Evolutionary conservation across 2,888 invertebrate genomes (phyloP).

Genomic region (Venusia cambrica): DNA sequence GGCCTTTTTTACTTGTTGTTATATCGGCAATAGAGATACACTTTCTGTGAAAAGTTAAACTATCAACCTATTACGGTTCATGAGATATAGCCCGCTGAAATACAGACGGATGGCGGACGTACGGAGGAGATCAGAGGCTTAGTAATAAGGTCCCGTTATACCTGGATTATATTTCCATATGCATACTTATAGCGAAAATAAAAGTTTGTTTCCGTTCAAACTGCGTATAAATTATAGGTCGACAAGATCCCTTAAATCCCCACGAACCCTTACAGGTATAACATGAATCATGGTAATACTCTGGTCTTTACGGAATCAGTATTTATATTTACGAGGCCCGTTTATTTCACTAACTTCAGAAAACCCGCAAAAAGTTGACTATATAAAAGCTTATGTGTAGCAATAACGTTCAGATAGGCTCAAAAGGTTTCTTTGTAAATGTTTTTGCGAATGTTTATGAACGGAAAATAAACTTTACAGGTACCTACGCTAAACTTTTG

Average conservation of each 20-base stretch:
- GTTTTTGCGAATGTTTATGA: slow-evolving; percentile 15
- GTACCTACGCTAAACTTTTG: slow-evolving; percentile 2
- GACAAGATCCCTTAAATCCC: slow-evolving; percentile 13
- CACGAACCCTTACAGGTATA: slow-evolving; percentile 14
- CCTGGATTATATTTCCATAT: too few relatives aligned
- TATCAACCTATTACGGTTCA: too few relatives aligned
- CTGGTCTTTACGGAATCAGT: slow-evolving; percentile 38
- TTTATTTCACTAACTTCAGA: slow-evolving; percentile 44
- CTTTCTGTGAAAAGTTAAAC: too few relatives aligned
- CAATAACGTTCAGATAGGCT: slow-evolving; percentile 31
- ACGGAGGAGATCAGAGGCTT: too few relatives aligned
- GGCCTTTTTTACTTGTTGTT: too few relatives aligned
- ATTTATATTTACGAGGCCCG: slow-evolving; percentile 36
- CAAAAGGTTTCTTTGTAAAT: slow-evolving; percentile 24
- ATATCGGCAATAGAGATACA: too few relatives aligned
- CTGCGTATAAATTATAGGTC: slow-evolving; percentile 8
- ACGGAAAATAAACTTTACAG: slow-evolving; percentile 5
- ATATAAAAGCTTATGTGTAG: slow-evolving; percentile 31
- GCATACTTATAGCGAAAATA: too few relatives aligned
- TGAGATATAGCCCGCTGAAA: too few relatives aligned
- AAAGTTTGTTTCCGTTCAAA: slow-evolving; percentile 2
- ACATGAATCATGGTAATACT: slow-evolving; percentile 29
- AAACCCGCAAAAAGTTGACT: slow-evolving; percentile 32
- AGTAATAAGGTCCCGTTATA: too few relatives aligned
- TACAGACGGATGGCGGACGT: too few relatives aligned